Percentiles rank a stretch among this genome's conserved stretches.
These are phyloP conservation scores for Rhingia campestris DNA, from an alignment of 2,888 invertebrate genomes.

Conservation along the genomic window DNA sequence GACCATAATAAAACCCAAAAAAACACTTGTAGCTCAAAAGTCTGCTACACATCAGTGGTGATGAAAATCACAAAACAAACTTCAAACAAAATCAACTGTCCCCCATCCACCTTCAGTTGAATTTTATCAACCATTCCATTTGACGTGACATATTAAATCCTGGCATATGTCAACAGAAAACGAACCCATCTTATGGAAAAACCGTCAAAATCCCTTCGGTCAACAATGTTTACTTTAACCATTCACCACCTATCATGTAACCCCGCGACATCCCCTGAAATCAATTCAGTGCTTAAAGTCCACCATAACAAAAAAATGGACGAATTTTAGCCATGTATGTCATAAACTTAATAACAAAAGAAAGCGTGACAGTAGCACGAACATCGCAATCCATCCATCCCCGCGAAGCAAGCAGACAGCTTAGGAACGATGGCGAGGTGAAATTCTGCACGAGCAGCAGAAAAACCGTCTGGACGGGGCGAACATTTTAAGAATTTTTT, in stretches of 20 bases:
- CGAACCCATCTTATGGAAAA: slow-evolving; percentile 14
- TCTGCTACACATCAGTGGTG: background rate
- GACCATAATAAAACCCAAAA: background rate
- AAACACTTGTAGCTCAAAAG: slow-evolving; percentile 58
- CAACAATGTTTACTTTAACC: slow-evolving; percentile 41
- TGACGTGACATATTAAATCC: slow-evolving; percentile 52
- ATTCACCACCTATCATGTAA: slow-evolving; percentile 17
- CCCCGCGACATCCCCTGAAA: slow-evolving; percentile 18
- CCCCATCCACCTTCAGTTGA: slow-evolving; percentile 9
- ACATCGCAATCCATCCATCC: slow-evolving; percentile 37
- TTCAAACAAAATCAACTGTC: slow-evolving; percentile 25
- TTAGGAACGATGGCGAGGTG: slow-evolving; percentile 28
- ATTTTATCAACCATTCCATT: slow-evolving; percentile 49
- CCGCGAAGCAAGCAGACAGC: slow-evolving; percentile 34
- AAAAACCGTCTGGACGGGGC: slow-evolving; percentile 48
- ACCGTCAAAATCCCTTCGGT: slow-evolving; percentile 52
- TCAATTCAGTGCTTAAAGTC: slow-evolving; percentile 34
- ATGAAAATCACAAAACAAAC: slow-evolving; percentile 31
- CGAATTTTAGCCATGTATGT: slow-evolving; percentile 38
- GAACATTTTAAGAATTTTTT: slow-evolving; percentile 32
- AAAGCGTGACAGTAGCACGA: slow-evolving; percentile 60
- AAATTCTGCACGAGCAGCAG: slow-evolving; percentile 47
- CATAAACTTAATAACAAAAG: slow-evolving; percentile 50
- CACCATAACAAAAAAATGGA: slow-evolving; percentile 19
- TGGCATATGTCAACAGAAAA: slow-evolving; percentile 41